phyloP scores from a whole-genome alignment of 2,113 vertebrate species.

The Labrus mixtus region DNA sequence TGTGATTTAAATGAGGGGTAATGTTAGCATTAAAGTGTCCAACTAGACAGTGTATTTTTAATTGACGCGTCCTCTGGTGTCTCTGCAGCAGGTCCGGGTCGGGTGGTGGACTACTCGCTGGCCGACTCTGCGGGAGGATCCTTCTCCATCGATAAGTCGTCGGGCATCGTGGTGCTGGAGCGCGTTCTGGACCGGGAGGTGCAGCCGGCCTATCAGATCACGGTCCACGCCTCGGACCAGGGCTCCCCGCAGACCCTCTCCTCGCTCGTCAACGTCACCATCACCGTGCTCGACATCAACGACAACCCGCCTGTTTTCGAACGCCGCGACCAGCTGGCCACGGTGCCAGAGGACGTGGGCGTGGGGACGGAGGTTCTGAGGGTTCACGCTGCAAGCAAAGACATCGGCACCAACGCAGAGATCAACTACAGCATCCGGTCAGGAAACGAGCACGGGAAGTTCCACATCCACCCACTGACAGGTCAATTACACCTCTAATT shows the following conservation, averaged over 20 bases:
- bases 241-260: constrained; percentile 86
- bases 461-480: constrained; percentile 90
- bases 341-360: constrained; percentile 90
- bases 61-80: constrained; percentile 15
- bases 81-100: constrained; percentile 86
- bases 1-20: too few relatives aligned
- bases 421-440: constrained; percentile 95
- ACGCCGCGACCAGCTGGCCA: constrained; percentile 92
- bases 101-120: constrained; percentile 91
- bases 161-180: constrained; percentile 92
- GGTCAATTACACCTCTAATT: constrained; percentile 76
- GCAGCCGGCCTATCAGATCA: constrained; percentile 90
- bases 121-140: constrained; percentile 86
- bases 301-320: constrained; percentile 98
- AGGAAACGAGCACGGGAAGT: constrained; percentile 94
- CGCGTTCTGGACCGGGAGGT: constrained; percentile 91
- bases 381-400: constrained; percentile 95
- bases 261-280: constrained; percentile 89
- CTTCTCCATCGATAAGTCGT: constrained; percentile 92
- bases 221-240: constrained; percentile 89
- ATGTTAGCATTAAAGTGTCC: too few relatives aligned
- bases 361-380: constrained; percentile 89
- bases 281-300: constrained; percentile 95
- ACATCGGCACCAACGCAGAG: constrained; percentile 96
- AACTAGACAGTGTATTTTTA: not conserved